These are phyloP conservation scores for Eudyptes chrysolophus DNA, from an alignment of 2,113 vertebrate genomes.

Conservation along the genomic window DNA sequence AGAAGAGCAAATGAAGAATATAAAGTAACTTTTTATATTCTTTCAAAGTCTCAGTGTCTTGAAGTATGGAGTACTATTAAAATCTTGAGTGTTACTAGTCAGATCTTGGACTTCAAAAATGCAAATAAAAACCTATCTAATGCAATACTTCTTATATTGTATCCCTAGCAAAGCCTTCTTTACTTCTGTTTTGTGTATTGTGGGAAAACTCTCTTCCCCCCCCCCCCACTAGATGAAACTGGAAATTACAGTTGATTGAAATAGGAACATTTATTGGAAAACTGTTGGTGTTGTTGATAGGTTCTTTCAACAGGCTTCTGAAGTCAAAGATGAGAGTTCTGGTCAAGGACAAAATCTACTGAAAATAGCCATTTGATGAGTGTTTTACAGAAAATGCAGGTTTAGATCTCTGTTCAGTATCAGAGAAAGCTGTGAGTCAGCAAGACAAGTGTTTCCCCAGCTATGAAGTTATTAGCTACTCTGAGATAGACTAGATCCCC, in stretches of 20 bases:
- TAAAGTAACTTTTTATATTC: neutral
- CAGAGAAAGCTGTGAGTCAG: neutral
- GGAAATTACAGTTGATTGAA: neutral
- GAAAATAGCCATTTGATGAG: neutral
- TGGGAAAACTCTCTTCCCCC: neutral
- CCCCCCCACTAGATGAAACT: neutral
- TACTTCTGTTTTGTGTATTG: neutral
- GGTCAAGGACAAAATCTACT: neutral
- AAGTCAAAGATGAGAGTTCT: neutral
- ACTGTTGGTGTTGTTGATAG: neutral
- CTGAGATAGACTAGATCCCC: neutral
- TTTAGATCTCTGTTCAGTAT: neutral
- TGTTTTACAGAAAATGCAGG: neutral
- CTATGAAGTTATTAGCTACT: neutral
- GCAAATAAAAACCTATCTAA: neutral
- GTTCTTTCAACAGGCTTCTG: neutral
- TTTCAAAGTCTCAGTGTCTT: neutral
- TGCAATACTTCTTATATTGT: neutral
- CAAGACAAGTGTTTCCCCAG: neutral
- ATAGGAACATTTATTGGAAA: neutral
- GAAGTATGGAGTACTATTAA: neutral
- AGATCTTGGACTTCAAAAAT: neutral
- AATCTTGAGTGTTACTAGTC: neutral
- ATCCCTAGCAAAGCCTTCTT: neutral
- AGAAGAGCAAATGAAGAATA: neutral